A percentile compares a stretch with the other conserved stretches of the same genome.
Evolutionary conservation across 1,140 invertebrate genomes (phyloP).

Genomic region (Drosophila yakuba): DNA sequence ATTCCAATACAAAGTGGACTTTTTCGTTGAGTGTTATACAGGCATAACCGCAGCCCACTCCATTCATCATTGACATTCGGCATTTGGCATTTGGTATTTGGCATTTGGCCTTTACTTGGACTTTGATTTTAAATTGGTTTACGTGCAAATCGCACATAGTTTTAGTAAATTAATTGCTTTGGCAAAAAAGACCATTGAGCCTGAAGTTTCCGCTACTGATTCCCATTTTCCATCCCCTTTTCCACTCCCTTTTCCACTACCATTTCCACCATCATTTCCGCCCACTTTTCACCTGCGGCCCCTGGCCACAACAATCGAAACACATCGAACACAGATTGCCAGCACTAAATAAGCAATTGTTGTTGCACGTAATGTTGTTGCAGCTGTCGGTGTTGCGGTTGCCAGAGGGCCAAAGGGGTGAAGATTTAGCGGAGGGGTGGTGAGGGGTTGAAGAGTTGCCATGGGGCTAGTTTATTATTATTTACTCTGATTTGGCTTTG

Average conservation of each 20-base stretch:
- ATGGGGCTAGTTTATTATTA: constrained; percentile 64
- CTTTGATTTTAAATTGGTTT: constrained; percentile 43
- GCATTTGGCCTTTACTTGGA: constrained; percentile 16
- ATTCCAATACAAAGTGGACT: neutral
- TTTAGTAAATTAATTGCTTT: constrained; percentile 46
- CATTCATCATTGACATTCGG: constrained; percentile 22
- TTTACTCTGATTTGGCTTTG: constrained; percentile 74
- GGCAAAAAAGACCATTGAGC: constrained; percentile 9
- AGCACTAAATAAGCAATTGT: constrained; percentile 43
- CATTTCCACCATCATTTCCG: neutral
- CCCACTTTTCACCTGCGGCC: constrained; percentile 31
- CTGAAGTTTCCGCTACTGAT: neutral
- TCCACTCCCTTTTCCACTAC: no score
- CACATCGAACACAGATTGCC: constrained; percentile 41
- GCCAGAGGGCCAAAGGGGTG: neutral
- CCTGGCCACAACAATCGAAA: constrained; percentile 34
- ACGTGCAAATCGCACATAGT: constrained; percentile 45
- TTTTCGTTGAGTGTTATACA: neutral
- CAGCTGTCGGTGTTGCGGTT: constrained; percentile 36
- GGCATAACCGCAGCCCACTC: neutral
- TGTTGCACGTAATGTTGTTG: constrained; percentile 37
- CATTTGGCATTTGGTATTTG: constrained; percentile 2
- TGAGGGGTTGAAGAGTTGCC: constrained; percentile 23
- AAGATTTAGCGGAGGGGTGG: constrained; percentile 1
- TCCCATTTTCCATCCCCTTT: neutral